Evolutionary conservation across 2,797 vertebrate species (phyloP).

Genomic region (Denticeps clupeoides): DNA sequence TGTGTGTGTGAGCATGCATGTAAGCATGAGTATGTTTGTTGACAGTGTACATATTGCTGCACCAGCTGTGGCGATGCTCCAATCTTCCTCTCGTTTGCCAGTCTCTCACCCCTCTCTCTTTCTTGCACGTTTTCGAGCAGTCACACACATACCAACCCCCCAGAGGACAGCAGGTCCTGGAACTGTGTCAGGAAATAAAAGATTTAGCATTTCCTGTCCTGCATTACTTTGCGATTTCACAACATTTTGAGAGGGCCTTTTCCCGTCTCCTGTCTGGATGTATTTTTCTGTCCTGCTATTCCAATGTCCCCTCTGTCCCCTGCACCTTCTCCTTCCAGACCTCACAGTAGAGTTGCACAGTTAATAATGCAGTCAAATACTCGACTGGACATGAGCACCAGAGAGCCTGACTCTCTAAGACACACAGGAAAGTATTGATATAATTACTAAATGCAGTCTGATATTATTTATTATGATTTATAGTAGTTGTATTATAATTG

Average conservation of each 20-base stretch:
- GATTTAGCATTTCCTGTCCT: conserved; percentile 8
- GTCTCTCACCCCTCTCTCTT: not conserved
- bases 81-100: not conserved
- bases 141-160: not conserved
- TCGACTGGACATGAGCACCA: no score
- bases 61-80: not conserved
- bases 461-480: no score
- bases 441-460: no score
- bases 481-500: no score
- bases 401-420: no score
- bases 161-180: not conserved
- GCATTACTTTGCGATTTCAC: conserved; percentile 9
- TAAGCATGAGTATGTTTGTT: no score
- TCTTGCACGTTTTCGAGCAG: not conserved
- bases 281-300: not conserved
- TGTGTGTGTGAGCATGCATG: no score
- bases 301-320: not conserved
- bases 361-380: no score
- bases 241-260: conserved; percentile 5
- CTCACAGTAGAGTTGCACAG: no score
- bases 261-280: not conserved
- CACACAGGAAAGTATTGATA: no score
- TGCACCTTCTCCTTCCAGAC: no score
- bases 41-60: no score
- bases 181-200: conserved; percentile 8